A percentile compares a stretch with the other conserved stretches of the same genome.
These are phyloP conservation scores for Microtus pennsylvanicus DNA, from an alignment of 2,113 vertebrate genomes.

Conservation along the genomic window DNA sequence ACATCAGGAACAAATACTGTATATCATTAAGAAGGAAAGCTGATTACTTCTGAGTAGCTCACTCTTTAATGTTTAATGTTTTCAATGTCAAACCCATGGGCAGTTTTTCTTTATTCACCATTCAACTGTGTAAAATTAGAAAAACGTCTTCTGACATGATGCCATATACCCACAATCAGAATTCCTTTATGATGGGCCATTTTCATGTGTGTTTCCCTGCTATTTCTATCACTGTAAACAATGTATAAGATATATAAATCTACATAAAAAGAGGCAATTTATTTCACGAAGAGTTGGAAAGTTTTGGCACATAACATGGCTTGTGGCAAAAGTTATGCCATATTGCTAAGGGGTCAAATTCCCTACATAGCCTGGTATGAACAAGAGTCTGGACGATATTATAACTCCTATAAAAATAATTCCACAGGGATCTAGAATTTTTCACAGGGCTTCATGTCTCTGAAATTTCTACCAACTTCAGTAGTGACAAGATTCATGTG, in stretches of 20 bases:
- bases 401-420: not conserved
- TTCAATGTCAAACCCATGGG: not conserved
- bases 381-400: not conserved
- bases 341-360: not conserved
- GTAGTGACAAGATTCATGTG: accelerated
- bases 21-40: not conserved
- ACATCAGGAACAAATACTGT: not conserved
- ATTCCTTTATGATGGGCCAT: not conserved
- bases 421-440: no score
- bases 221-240: not conserved
- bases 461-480: not conserved
- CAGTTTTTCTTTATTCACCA: not conserved
- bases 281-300: not conserved
- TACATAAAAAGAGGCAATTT: not conserved
- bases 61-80: not conserved
- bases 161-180: not conserved
- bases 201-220: not conserved
- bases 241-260: not conserved
- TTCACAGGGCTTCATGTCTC: not conserved
- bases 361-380: not conserved
- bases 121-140: not conserved
- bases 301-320: not conserved
- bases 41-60: not conserved
- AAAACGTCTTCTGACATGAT: not conserved
- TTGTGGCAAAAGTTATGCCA: no score